Evolutionary conservation across 1,140 invertebrate genomes (phyloP).

Genomic region (Bombus cullumanus): DNA sequence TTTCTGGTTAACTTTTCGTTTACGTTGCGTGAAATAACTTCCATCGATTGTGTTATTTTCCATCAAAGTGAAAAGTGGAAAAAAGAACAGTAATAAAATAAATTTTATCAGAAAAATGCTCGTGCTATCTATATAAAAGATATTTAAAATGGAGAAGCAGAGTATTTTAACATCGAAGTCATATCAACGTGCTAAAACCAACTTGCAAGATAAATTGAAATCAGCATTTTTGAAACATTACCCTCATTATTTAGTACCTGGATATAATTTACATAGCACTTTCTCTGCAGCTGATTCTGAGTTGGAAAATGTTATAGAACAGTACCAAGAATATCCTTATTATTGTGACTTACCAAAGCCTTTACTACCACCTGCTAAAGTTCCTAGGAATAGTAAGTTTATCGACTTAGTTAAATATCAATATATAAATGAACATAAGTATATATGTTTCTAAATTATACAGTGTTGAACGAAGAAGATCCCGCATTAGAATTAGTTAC

Average conservation of each 20-base stretch:
- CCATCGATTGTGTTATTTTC: neutral
- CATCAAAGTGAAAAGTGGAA: no score
- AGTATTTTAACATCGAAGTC: constrained; percentile 62
- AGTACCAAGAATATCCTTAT: constrained; percentile 74
- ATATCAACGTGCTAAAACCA: constrained; percentile 61
- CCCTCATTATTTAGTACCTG: constrained; percentile 69
- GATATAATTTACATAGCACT: constrained; percentile 67
- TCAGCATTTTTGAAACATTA: constrained; percentile 50
- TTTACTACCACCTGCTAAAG: constrained; percentile 74
- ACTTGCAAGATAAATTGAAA: constrained; percentile 65
- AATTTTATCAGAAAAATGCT: neutral
- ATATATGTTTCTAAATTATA: constrained; percentile 6
- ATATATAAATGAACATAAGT: constrained; percentile 17
- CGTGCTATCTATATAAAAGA: neutral
- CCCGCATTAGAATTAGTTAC: constrained; percentile 61
- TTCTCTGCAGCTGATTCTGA: constrained; percentile 57
- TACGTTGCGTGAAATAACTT: neutral
- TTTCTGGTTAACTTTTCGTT: neutral
- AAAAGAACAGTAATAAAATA: neutral
- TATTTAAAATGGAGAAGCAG: constrained; percentile 3
- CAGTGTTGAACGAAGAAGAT: constrained; percentile 66
- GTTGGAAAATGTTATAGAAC: constrained; percentile 63
- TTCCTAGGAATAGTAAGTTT: constrained; percentile 67
- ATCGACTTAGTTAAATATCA: constrained; percentile 1
- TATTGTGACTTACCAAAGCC: constrained; percentile 77